Percentiles rank a stretch among this genome's conserved stretches.
phyloP scores from a whole-genome alignment of 2,797 vertebrate genomes.

The Mionectes olivaceus region DNA sequence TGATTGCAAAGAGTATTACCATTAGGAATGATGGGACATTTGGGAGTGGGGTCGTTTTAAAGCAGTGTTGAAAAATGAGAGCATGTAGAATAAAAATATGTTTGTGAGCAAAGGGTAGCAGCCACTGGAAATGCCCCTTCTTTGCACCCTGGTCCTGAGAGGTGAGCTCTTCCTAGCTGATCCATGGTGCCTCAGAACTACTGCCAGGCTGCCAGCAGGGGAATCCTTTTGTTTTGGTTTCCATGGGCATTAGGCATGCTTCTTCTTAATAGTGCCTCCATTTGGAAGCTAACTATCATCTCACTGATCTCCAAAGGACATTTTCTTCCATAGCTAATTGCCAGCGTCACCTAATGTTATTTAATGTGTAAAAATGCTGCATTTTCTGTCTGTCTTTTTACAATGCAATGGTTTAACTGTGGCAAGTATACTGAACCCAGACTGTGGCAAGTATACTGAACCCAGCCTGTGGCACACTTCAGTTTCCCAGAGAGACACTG shows the following conservation, averaged over 20 bases:
- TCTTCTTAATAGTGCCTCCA: not conserved
- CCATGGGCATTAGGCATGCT: not conserved
- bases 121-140: not conserved
- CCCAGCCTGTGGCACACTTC: not conserved
- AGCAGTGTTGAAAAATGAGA: not conserved
- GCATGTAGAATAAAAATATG: not conserved
- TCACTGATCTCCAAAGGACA: not conserved
- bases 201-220: fast-evolving
- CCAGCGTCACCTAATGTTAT: not conserved
- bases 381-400: not conserved
- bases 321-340: not conserved
- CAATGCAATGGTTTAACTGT: not conserved
- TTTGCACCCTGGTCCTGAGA: fast-evolving
- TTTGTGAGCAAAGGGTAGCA: not conserved
- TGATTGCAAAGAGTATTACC: not conserved
- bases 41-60: not conserved
- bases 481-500: not conserved
- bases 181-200: not conserved
- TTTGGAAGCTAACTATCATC: not conserved
- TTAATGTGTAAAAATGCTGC: not conserved
- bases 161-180: not conserved
- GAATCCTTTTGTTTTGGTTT: not conserved
- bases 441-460: not conserved
- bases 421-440: not conserved
- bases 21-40: not conserved